Base-by-base conservation (phyloP, 2,113 vertebrate species). In the Cyanistes caeruleus region DNA sequence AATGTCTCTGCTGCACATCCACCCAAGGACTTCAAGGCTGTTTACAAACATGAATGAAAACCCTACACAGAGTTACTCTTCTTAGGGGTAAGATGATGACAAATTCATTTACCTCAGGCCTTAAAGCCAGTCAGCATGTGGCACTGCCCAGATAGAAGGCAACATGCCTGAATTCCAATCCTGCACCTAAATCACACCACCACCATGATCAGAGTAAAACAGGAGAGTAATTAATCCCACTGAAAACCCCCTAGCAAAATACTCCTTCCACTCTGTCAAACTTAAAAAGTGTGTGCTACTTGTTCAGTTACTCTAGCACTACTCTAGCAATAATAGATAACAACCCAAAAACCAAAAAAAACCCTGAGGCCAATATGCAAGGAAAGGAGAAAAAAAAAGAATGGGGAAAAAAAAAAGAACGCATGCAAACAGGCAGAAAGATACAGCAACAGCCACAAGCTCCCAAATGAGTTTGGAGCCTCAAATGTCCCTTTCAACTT, bases 401-500 rank as follows among this genome's bases (percentile, higher is more conserved):
- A 28, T 3, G 4, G 3, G 4, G 15, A 43, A 4, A 25, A 41
- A 44, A 56, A 21, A 35, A 51, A 70, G 28, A 62, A 21, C 28
- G 63, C 35, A 70, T 16, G 28, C 37, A 84, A 95, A 77, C 35
- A 92, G 51, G 27, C 37, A 89, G 59, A 94, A 89, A 86, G 63
- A 81, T 51, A 80, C 0, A 87, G 67, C 44, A 93, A 88, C 48
- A 90, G 64, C 58, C 33, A 86, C 74, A 74, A 13, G 82, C 28
- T 64, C 35, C 64, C 63, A 78, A 86, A 81, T 80, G 25, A 87
- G 56, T 94, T 46, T 90, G 68, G 83, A 93, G 52, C 52, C 41
- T 94, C 41, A 84, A 84, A 86, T 62, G 92, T 92, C 88, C 92
- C 59, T 93, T 95, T 84, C 81, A 90, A 92, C 92, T 93, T 93